Conservation (phyloP, 2,113 vertebrate genomes). For the Periophthalmodon schlosseri region DNA sequence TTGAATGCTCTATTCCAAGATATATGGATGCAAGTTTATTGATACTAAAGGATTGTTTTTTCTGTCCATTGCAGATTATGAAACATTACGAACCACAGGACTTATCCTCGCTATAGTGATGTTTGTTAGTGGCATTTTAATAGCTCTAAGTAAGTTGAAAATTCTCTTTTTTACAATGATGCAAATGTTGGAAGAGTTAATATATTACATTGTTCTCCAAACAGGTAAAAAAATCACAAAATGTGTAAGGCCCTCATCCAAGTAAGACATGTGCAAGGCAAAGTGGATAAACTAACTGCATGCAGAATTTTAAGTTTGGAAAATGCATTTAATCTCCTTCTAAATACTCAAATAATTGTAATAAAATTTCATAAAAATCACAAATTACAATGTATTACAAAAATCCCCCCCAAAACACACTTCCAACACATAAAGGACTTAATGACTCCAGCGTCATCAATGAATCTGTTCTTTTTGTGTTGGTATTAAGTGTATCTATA, state of each 20-base stretch:
- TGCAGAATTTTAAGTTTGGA: conserved; percentile 57
- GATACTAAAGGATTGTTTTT: conserved; percentile 1
- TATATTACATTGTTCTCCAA: conserved; percentile 68
- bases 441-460: background rate
- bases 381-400: conserved; percentile 21
- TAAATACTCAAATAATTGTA: background rate
- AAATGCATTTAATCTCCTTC: conserved; percentile 16
- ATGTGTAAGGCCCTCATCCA: conserved; percentile 79
- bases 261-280: conserved; percentile 74
- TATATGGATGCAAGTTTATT: background rate
- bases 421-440: conserved; percentile 54
- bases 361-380: background rate
- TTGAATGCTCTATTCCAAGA: background rate
- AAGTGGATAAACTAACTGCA: conserved; percentile 69
- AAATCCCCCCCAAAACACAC: conserved; percentile 23
- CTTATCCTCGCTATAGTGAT: conserved; percentile 84
- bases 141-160: conserved; percentile 83
- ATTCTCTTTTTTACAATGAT: background rate
- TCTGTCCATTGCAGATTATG: conserved; percentile 80
- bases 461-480: conserved; percentile 34
- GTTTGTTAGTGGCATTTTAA: conserved; percentile 87
- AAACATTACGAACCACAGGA: conserved; percentile 85
- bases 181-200: conserved; percentile 2
- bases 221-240: conserved; percentile 84
- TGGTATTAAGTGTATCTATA: conserved; percentile 42